Evolutionary conservation across 2,113 vertebrate species (phyloP).

Genomic region (Ammodytes marinus): DNA sequence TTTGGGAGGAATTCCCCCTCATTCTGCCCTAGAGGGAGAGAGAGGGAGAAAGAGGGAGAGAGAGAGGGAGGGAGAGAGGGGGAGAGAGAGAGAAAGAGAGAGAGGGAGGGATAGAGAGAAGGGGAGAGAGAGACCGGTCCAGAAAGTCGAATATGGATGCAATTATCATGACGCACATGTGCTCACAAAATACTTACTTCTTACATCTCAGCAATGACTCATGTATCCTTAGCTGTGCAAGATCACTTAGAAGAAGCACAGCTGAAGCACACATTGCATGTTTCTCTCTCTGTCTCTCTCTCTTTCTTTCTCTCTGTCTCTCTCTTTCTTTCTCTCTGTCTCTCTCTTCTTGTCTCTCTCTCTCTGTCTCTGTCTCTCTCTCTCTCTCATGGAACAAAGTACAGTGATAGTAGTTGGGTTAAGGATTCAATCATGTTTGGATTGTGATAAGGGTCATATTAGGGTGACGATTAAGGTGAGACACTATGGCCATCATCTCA

Average conservation of each 20-base stretch:
- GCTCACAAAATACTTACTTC: constrained; percentile 39
- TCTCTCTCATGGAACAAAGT: no score
- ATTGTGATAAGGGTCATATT: no score
- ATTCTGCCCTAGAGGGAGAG: constrained; percentile 12
- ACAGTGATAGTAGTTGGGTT: no score
- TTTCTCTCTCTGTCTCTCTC: neutral
- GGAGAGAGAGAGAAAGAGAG: neutral
- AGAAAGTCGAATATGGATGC: constrained; percentile 45
- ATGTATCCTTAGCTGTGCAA: constrained; percentile 27
- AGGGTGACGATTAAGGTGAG: no score
- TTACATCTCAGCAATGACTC: constrained; percentile 28
- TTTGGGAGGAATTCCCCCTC: constrained; percentile 50
- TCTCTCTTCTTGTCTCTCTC: no score
- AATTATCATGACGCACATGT: constrained; percentile 61
- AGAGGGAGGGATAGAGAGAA: neutral
- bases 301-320: no score
- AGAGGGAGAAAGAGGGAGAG: neutral
- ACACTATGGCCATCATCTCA: no score
- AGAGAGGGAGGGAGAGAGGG: neutral
- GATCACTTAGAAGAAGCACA: constrained; percentile 10
- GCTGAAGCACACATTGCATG: neutral
- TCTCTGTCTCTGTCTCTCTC: no score
- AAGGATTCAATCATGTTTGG: no score
- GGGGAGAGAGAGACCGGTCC: constrained; percentile 1
- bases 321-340: no score